phyloP scores from a whole-genome alignment of 2,797 vertebrate genomes.

The Lithobates pipiens region DNA sequence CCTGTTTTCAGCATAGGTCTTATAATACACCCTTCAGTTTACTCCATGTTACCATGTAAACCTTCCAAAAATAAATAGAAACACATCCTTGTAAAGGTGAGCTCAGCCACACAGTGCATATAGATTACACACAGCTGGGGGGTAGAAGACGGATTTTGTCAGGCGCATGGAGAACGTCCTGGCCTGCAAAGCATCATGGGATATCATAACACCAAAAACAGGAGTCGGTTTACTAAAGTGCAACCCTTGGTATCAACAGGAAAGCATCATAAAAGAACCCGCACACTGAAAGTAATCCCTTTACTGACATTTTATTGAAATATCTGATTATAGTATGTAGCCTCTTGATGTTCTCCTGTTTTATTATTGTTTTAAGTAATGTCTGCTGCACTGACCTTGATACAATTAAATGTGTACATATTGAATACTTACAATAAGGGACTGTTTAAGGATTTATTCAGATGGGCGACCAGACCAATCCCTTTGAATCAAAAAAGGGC shows the following conservation, averaged over 20 bases:
- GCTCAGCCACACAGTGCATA: neutral
- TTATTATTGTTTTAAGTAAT: no score
- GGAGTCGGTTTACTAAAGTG: neutral
- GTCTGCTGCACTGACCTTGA: no score
- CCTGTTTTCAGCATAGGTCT: neutral
- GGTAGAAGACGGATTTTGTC: neutral
- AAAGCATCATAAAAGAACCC: neutral
- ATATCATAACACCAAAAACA: neutral
- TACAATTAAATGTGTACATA: no score
- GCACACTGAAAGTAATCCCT: no score
- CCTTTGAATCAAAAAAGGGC: no score
- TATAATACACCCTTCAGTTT: neutral
- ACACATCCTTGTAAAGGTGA: slow-evolving; percentile 27
- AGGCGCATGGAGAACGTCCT: no score
- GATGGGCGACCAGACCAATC: no score
- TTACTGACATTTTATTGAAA: no score
- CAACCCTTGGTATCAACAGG: neutral
- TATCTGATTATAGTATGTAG: no score
- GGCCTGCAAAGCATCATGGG: neutral
- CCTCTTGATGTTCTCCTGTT: no score
- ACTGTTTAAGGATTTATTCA: no score
- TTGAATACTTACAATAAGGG: no score
- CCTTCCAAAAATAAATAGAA: slow-evolving; percentile 5
- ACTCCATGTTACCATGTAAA: neutral
- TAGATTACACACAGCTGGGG: neutral